phyloP scores from a whole-genome alignment of 2,888 invertebrate species.

The Athalia rosae region DNA sequence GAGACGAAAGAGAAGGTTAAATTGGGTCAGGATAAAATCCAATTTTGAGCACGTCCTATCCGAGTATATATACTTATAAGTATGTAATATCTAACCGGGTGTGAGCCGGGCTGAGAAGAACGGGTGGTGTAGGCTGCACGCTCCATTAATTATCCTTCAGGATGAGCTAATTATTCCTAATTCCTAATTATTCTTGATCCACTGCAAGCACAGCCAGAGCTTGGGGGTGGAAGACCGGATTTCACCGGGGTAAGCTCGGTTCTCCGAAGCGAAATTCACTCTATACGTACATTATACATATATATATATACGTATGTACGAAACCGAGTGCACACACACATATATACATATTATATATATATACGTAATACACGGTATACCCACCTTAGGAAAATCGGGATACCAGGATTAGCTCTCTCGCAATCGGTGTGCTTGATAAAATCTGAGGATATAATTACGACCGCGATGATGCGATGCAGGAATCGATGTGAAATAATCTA shows the following conservation, averaged over 20 bases:
- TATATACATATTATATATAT: no score
- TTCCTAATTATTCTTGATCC: slow-evolving; percentile 40
- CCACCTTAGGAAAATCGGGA: not conserved
- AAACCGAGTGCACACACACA: no score
- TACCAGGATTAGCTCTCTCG: slow-evolving; percentile 12
- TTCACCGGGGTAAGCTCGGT: no score
- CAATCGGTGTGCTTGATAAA: not conserved
- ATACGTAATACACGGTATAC: not conserved
- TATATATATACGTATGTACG: no score
- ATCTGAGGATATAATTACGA: not conserved
- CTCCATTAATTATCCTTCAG: slow-evolving; percentile 35
- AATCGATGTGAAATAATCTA: not conserved
- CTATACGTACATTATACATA: no score
- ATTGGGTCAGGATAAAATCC: slow-evolving; percentile 33
- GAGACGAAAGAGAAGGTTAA: slow-evolving; percentile 1
- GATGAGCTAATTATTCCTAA: slow-evolving; percentile 27
- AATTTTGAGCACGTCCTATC: slow-evolving; percentile 26
- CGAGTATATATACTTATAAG: not conserved
- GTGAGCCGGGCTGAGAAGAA: not conserved
- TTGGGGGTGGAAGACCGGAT: no score
- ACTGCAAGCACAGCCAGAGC: no score
- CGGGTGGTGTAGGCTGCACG: slow-evolving; percentile 23
- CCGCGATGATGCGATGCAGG: not conserved
- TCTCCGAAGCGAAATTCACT: no score
- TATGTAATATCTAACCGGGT: slow-evolving; percentile 17